Evolutionary conservation across 2,797 vertebrate species (phyloP).

Genomic region (Rachycentron canadum): DNA sequence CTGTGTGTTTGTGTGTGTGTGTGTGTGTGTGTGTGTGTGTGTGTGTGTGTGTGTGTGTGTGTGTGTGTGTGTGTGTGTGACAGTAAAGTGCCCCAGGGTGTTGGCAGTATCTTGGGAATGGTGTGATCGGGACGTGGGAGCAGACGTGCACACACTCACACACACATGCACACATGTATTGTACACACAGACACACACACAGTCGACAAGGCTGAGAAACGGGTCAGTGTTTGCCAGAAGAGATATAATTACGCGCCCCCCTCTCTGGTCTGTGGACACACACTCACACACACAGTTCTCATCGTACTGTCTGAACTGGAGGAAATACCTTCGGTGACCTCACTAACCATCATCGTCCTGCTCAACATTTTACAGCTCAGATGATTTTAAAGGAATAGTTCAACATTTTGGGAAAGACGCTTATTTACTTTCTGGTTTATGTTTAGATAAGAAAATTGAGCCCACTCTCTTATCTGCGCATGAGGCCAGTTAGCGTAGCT

Average conservation of each 20-base stretch:
- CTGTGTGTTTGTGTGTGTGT: slow-evolving; percentile 11
- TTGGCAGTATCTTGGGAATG: slow-evolving; percentile 33
- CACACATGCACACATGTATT: slow-evolving; percentile 1
- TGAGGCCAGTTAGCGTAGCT: too few species aligned
- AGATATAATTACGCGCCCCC: slow-evolving; percentile 47
- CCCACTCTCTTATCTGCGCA: too few species aligned
- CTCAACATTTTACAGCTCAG: too few species aligned
- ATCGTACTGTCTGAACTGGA: too few species aligned
- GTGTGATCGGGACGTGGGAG: slow-evolving; percentile 28
- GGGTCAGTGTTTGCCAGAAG: slow-evolving; percentile 37
- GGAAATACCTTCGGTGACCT: background rate
- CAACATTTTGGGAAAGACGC: too few species aligned
- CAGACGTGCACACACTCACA: slow-evolving; percentile 16
- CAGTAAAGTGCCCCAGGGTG: slow-evolving; percentile 1
- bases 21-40: slow-evolving; percentile 28
- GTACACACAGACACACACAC: slow-evolving; percentile 2
- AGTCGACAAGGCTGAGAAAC: slow-evolving; percentile 44
- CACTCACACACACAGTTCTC: slow-evolving; percentile 7
- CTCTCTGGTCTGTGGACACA: slow-evolving; percentile 6
- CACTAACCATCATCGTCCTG: background rate
- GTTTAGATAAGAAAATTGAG: too few species aligned
- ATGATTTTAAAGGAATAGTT: too few species aligned
- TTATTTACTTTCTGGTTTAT: too few species aligned
- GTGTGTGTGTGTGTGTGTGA: slow-evolving; percentile 13
- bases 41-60: slow-evolving; percentile 33